phyloP scores from a whole-genome alignment of 1,140 invertebrate genomes.

The Nephila pilipes region DNA sequence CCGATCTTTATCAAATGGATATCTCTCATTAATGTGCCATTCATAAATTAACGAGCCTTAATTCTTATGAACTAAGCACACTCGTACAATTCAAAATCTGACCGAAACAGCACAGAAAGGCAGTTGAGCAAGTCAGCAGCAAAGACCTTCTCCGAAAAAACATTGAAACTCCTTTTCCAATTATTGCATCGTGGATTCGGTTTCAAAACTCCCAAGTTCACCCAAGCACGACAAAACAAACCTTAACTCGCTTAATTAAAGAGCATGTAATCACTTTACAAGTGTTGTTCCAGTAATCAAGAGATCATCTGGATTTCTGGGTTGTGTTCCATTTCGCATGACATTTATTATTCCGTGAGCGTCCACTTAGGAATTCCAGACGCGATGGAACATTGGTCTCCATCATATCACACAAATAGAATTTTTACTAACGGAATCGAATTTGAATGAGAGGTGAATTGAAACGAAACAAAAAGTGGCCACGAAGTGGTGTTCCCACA shows the following conservation, averaged over 20 bases:
- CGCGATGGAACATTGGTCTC: not conserved
- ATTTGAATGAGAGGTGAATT: not conserved
- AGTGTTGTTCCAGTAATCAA: conserved; percentile 56
- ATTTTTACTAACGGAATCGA: not conserved
- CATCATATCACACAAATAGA: not conserved
- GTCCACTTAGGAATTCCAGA: conserved; percentile 16
- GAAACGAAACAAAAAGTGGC: conserved; percentile 20
- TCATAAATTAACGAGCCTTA: not conserved
- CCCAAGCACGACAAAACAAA: conserved; percentile 45
- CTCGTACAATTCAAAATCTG: not conserved
- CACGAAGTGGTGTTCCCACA: not conserved
- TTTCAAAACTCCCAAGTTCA: conserved; percentile 27
- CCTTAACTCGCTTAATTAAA: conserved; percentile 59
- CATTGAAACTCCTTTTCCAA: not conserved
- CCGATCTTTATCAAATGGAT: not conserved
- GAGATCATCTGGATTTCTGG: conserved; percentile 60
- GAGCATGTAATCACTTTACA: conserved; percentile 62
- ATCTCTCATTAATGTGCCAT: not conserved
- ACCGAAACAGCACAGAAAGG: not conserved
- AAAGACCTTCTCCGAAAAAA: conserved; percentile 1
- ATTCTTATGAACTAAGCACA: not conserved
- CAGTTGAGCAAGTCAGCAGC: conserved; percentile 15
- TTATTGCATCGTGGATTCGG: not conserved
- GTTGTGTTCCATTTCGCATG: conserved; percentile 62
- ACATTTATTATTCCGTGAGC: conserved; percentile 47